phyloP scores from a whole-genome alignment of 2,113 vertebrate genomes.

The Notothenia coriiceps region DNA sequence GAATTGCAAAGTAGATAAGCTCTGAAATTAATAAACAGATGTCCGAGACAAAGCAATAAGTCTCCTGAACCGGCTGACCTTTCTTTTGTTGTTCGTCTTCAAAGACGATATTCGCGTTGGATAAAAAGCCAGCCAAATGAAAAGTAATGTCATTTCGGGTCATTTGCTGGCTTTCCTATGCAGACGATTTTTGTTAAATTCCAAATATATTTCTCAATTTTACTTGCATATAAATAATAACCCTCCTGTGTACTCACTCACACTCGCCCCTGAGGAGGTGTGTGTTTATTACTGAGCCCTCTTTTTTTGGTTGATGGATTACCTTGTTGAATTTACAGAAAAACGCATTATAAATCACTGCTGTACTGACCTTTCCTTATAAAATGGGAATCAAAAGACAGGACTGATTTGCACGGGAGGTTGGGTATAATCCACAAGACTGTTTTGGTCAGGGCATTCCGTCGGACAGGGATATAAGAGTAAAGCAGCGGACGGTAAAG shows the following conservation, averaged over 20 bases:
- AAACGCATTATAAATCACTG: constrained; percentile 76
- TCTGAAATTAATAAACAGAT: constrained; percentile 58
- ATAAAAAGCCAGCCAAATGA: too few relatives aligned
- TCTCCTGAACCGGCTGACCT: constrained; percentile 8
- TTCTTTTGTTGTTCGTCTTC: constrained; percentile 25
- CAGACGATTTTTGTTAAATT: constrained; percentile 17
- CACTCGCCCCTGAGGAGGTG: constrained; percentile 46
- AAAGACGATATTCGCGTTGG: neutral
- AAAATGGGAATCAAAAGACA: constrained; percentile 74
- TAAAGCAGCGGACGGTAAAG: constrained; percentile 56
- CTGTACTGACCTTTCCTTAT: constrained; percentile 75
- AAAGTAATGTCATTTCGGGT: too few relatives aligned
- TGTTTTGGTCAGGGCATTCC: constrained; percentile 41
- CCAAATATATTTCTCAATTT: constrained; percentile 46
- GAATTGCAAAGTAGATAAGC: constrained; percentile 40
- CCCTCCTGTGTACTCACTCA: constrained; percentile 52
- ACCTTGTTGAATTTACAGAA: constrained; percentile 73
- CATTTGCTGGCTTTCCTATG: constrained; percentile 4
- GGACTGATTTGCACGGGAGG: constrained; percentile 58
- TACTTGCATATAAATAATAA: constrained; percentile 34
- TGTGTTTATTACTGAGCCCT: constrained; percentile 63
- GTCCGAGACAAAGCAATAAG: constrained; percentile 40
- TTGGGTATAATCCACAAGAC: constrained; percentile 38
- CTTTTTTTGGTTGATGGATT: constrained; percentile 71
- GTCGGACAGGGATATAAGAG: constrained; percentile 61